Percentiles rank a stretch among this genome's conserved stretches.
Evolutionary conservation across 2,113 vertebrate genomes (phyloP).

Genomic region (Bubo bubo): DNA sequence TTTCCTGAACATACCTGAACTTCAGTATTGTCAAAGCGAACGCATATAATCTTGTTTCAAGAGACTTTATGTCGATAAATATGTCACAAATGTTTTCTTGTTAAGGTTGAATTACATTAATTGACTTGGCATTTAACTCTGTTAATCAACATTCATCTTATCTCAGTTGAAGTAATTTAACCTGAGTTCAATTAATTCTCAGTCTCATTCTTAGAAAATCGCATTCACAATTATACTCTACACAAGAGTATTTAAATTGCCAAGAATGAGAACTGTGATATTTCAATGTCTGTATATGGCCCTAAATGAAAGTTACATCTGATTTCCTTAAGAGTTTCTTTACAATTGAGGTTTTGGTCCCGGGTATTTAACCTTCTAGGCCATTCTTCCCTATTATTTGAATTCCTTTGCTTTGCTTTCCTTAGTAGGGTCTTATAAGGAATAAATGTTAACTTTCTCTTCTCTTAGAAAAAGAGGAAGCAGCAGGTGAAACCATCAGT

Average conservation of each 20-base stretch:
- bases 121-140: slow-evolving; percentile 5
- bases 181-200: slow-evolving; percentile 5
- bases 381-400: not conserved
- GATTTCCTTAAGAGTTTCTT: not conserved
- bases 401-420: not conserved
- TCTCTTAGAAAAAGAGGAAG: not conserved
- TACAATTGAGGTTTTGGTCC: not conserved
- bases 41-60: not conserved
- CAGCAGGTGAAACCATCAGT: not conserved
- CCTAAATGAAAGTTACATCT: not conserved
- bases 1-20: not conserved
- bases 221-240: not conserved
- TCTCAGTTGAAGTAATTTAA: slow-evolving; percentile 4
- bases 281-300: not conserved
- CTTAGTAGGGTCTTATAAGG: not conserved
- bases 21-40: not conserved
- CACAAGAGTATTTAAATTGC: not conserved
- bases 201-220: slow-evolving; percentile 3
- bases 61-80: not conserved
- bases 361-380: not conserved
- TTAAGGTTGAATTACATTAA: slow-evolving; percentile 26
- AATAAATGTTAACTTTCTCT: not conserved
- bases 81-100: not conserved
- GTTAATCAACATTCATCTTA: slow-evolving; percentile 36
- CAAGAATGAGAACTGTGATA: not conserved